Evolutionary conservation across 2,797 vertebrate genomes (phyloP), one percentile per base, ranked within the genome.

Genomic region (Trichosurus vulpecula): DNA sequence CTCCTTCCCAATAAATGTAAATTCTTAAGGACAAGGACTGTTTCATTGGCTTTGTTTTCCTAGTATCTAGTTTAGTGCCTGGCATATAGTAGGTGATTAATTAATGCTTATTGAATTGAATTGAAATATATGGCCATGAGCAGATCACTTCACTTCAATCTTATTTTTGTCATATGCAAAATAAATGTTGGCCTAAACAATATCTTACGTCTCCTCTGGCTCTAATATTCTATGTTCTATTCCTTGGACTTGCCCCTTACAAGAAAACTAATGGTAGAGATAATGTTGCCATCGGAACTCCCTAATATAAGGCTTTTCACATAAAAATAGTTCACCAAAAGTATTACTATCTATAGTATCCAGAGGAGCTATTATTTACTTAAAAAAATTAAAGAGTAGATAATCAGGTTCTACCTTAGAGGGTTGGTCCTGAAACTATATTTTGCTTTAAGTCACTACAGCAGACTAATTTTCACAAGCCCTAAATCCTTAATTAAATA

Each of bases 391-490:
- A 92, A 94, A 8, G 1, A 35, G 0, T 91, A 47, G n/a, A 81
- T 81, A 94, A 47, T 13, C 61, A 14, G 19, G 30, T 22, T 41
- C 0, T 90, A 8, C 25, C 47, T 66, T 56, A 52, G 97, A 96
- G 19, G 8, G 89, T 51, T 58, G 9, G 4, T 92, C 95, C 95
- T 54, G 93, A 81, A 96, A 74, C 92, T 94, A 91, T 56, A 9
- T 16, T 56, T 0, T 90, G 30, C 95, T 97, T 97, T 90, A 96
- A 93, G 81, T 94, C 52, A 95, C 94, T 96, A 47, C 87, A 96
- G 61, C 94, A 94, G 51, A 2, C 87, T 92, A 94, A 52, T 35
- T 94, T 90, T 90, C 66, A 92, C 58, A 92, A 52, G 91, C 95
- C n/a, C 54, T 52, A 94, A 10, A 53, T 47, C 22, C 95, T 96